Base-by-base conservation (phyloP, 2,888 invertebrate species). In the Corbicula japonica region DNA sequence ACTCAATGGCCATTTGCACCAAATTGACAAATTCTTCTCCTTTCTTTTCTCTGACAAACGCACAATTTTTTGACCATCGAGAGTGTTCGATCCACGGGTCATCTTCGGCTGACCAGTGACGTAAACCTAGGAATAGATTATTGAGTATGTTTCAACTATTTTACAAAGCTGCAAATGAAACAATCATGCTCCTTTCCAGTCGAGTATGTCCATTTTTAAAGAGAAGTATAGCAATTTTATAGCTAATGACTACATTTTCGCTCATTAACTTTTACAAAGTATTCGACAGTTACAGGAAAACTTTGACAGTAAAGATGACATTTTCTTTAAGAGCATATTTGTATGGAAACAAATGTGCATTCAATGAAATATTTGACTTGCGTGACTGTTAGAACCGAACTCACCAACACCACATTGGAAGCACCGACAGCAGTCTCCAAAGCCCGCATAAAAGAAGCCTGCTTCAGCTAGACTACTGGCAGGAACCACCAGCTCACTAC, bases 361-460 rank as follows among this genome's bases (percentile, higher is more conserved):
- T n/a, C n/a, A n/a, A n/a, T n/a, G n/a, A n/a, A n/a, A n/a, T n/a
- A n/a, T n/a, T n/a, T n/a, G n/a, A n/a, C n/a, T n/a, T n/a, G n/a
- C n/a, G n/a, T n/a, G n/a, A n/a, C n/a, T n/a, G n/a, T n/a, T n/a
- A n/a, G n/a, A n/a, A n/a, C n/a, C n/a, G n/a, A n/a, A n/a, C 48
- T 54, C 58, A 76, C 98, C 98, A 52, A 98, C 97, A 85, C 97
- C 98, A 92, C 98, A 98, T 91, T 97, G 96, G 93, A 97, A 98
- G 92, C 98, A 98, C 71, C 97, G 95, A 0, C 98, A 97, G 62
- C 84, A 87, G 77, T 90, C 90, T 23, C 76, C 79, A 41, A 69
- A 70, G 18, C 76, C 84, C 62, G 35, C 18, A 63, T 62, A 41
- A 38, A 61, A 65, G 48, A 54, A 62, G 4, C 70, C 70, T 18